Percentiles rank a stretch among this genome's conserved stretches.
These are phyloP conservation scores for Pedicia rivosa DNA, from an alignment of 2,888 invertebrate genomes.

Conservation along the genomic window DNA sequence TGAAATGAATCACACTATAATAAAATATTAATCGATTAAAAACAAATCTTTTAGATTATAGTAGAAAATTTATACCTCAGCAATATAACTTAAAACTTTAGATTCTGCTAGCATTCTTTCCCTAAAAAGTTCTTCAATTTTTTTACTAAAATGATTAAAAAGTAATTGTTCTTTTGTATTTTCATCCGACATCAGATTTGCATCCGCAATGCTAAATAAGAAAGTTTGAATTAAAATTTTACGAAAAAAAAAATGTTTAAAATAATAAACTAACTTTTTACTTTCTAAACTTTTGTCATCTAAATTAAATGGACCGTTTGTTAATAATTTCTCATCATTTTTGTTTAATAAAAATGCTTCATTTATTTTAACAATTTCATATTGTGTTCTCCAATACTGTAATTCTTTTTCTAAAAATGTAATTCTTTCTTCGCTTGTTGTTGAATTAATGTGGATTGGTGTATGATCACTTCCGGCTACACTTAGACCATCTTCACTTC, in stretches of 20 bases:
- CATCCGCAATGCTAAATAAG: too few species aligned
- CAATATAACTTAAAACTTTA: conserved; percentile 21
- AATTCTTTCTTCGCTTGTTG: conserved; percentile 25
- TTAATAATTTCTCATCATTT: too few species aligned
- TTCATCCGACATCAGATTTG: too few species aligned
- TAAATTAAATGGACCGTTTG: too few species aligned
- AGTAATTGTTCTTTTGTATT: conserved; percentile 23
- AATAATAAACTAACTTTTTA: too few species aligned
- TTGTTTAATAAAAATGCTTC: too few species aligned
- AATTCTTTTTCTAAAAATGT: conserved; percentile 44
- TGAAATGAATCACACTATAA: conserved; percentile 26
- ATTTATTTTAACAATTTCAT: conserved; percentile 46
- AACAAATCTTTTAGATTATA: not conserved
- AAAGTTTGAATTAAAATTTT: too few species aligned
- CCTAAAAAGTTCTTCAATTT: conserved; percentile 25
- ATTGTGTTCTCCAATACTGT: conserved; percentile 57
- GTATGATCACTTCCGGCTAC: conserved; percentile 29
- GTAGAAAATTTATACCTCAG: conserved; percentile 23
- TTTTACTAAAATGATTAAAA: conserved; percentile 25
- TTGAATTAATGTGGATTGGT: conserved; percentile 16
- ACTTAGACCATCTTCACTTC: conserved; percentile 46
- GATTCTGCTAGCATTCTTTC: conserved; percentile 27
- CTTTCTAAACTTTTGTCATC: too few species aligned
- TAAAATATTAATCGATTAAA: conserved; percentile 2
- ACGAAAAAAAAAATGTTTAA: too few species aligned